These are phyloP conservation scores for Amphiura filiformis DNA, from an alignment of 35 echinoderm and acorn worm genomes.

Conservation along the genomic window DNA sequence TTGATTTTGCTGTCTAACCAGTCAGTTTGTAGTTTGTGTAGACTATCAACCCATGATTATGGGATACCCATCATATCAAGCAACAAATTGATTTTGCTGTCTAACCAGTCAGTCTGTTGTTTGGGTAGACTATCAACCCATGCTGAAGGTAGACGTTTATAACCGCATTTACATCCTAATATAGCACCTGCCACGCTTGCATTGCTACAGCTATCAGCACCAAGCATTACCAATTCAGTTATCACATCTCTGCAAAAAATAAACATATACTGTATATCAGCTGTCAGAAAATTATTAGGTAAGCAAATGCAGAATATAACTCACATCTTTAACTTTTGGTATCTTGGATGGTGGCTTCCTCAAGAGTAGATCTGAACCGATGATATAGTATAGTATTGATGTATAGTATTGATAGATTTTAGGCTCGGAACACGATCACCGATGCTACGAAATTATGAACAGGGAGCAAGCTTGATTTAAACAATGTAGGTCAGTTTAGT, in stretches of 20 bases:
- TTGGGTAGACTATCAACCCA: slow-evolving; percentile 39
- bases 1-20: slow-evolving; percentile 79
- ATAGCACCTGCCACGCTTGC: slow-evolving; percentile 66
- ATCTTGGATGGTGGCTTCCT: neutral
- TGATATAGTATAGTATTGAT: no score
- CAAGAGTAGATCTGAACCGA: no score
- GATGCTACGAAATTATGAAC: neutral
- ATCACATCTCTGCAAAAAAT: slow-evolving; percentile 34
- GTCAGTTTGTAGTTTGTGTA: slow-evolving; percentile 24
- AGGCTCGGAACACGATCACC: neutral
- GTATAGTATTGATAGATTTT: neutral
- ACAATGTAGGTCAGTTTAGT: no score
- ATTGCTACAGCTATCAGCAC: slow-evolving; percentile 66
- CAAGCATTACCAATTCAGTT: slow-evolving; percentile 56
- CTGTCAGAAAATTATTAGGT: no score
- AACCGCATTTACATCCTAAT: slow-evolving; percentile 59
- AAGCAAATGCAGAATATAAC: neutral
- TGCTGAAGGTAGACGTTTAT: slow-evolving; percentile 27
- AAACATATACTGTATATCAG: no score
- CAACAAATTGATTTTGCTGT: slow-evolving; percentile 66
- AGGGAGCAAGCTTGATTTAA: neutral
- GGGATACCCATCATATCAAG: slow-evolving; percentile 80
- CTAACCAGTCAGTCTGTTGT: slow-evolving; percentile 50
- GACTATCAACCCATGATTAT: slow-evolving; percentile 10
- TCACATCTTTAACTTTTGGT: neutral